Base-by-base conservation (phyloP, 1,140 invertebrate genomes). In the Aphelinus atriplicis region DNA sequence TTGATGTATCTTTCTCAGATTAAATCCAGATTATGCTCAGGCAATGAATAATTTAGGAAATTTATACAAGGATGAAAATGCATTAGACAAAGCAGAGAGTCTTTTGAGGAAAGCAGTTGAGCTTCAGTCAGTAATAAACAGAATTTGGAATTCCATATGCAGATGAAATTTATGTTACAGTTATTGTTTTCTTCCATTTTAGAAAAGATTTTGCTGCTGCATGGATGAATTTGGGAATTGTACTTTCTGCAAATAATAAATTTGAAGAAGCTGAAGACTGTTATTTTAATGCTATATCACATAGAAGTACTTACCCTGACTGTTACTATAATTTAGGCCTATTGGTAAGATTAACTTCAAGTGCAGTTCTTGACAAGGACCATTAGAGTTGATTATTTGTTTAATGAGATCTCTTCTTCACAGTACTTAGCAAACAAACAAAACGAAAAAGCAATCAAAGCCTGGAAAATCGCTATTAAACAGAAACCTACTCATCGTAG, bases 221-320 rank as follows among this genome's bases (percentile, higher is more conserved):
- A 2, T 99, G 97, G 97, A 99, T 98, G 97, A 99, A 99, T 89
- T 89, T 98, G 43, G 97, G 97, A 9, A 98, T 98, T 80, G 93
- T 98, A 61, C 89, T 97, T 75, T 92, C 95, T 2, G 90, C 91
- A 10, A 87, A 93, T 58, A 92, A 93, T 75, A 91, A 93, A 79
- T 91, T 91, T 75, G 81, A 90, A 26, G 92, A 95, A 82, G 93
- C 96, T 2, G 91, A 97, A 82, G 81, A 84, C 10, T 95, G 95
- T 82, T 98, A 98, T 82, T 88, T 91, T 78, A 94, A 88, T 60
- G 96, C 96, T 3, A 85, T 98, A 1, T 89, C 83, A 51, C 90
- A 95, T 84, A 90, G 96, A 71, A 90, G 88, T 76, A 92, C 92
- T 65, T 98, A 98, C 89, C 94, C 97, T 0, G 96, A 98, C 83